Conservation (phyloP, 2,113 vertebrate species). For the Macrotus californicus region DNA sequence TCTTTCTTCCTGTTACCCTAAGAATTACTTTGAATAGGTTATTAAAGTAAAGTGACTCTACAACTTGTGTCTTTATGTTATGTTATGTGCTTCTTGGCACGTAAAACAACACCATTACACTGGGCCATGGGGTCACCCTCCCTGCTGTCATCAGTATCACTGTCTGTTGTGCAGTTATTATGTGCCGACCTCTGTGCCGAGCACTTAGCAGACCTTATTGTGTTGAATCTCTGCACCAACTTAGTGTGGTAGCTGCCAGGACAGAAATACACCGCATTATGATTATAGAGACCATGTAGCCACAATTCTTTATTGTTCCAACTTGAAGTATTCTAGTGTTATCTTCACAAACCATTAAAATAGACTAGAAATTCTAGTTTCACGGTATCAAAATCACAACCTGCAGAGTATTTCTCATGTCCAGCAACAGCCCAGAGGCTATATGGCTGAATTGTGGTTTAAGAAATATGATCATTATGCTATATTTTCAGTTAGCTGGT, state of each 20-base stretch:
- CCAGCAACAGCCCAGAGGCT: background rate
- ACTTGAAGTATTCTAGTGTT: background rate
- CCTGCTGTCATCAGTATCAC: background rate
- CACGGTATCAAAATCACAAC: background rate
- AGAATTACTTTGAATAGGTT: background rate
- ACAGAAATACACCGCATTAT: background rate
- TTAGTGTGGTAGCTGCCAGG: background rate
- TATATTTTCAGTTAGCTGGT: background rate
- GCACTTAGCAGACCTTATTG: background rate
- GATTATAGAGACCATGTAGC: background rate
- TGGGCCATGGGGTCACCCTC: background rate
- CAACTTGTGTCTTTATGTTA: constrained; percentile 8
- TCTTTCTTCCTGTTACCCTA: background rate
- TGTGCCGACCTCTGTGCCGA: background rate
- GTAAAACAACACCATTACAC: background rate
- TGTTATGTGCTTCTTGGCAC: background rate
- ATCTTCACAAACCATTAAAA: background rate
- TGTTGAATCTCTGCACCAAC: background rate
- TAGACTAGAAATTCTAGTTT: background rate
- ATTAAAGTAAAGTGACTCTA: background rate
- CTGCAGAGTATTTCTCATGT: background rate
- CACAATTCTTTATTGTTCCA: background rate
- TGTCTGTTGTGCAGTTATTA: background rate
- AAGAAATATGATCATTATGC: background rate
- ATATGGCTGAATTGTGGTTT: background rate